Base-by-base conservation (phyloP, 2,888 invertebrate genomes). In the Altica lythri region DNA sequence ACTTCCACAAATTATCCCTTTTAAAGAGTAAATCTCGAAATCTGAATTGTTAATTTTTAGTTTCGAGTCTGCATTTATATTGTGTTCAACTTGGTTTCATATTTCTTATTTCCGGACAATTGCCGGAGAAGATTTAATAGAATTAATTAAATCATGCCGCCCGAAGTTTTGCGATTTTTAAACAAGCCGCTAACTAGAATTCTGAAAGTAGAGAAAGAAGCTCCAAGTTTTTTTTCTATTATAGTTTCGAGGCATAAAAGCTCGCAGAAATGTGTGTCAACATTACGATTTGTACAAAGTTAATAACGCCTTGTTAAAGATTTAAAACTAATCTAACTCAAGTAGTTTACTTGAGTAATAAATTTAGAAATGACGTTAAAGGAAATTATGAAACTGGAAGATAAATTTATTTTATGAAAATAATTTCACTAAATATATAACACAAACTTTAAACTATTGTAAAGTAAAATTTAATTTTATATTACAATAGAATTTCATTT, bases 11-110 rank as follows among this genome's bases (percentile, higher is more conserved):
- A 54, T 57, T 54, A 47, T 50, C 38, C 49, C 17, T 37, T n/a
- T 29, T 29, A 43, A 54, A 50, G 38, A 50, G 51, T 47, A 42
- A 50, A 53, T 53, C 53, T 51, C 16, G 22, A 50, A 37, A 57
- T 54, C 47, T 43, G 47, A 51, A 54, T 57, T 54, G 57, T 57
- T 57, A 57, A 57, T 57, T 54, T 51, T 42, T 51, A 43, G 46
- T 46, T 22, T 13, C 37, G 47, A 50, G 42, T 46, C 22, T 54
- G 51, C 44, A 35, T 55, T 55, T 34, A 50, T 38, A 45, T 55
- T 25, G 34, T 37, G 27, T 38, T 17, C 40, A 40, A 43, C 30
- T 54, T 18, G 16, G 49, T 48, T 54, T 38, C 44, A 54, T 54
- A 48, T 49, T 49, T 54, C 30, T 49, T 44, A 17, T 8, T 30